Base-by-base conservation (phyloP, 1,140 invertebrate genomes). In the Danaus plexippus region DNA sequence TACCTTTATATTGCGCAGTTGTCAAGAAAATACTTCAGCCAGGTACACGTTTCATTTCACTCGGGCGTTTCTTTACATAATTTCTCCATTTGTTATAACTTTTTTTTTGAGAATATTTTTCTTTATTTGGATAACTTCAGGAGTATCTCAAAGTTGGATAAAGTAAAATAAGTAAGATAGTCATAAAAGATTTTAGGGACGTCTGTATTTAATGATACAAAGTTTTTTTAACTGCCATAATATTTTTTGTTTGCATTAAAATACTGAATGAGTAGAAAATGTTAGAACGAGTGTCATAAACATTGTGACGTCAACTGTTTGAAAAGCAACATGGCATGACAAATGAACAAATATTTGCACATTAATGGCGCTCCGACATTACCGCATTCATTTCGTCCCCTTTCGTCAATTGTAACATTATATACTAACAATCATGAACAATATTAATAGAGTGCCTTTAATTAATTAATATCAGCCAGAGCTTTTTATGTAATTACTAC, bases 311-410 rank as follows among this genome's bases (percentile, higher is more conserved):
- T 56, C 54, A 56, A 32, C 44, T 15, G 12, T 40, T 48, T 12
- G 40, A 55, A 46, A 32, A 32, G 22, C 12, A 15, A 52, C 11
- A 44, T 57, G 51, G 43, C 56, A 43, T 69, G 67, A 74, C 64
- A 64, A 70, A 68, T 70, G 58, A 59, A 64, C 68, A 69, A 77
- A 78, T 76, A 74, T 78, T 74, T 75, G 61, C 58, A 62, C 63
- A 57, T 64, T 76, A 73, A 76, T 78, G 64, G 66, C 67, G 55
- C 22, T 67, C 56, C 54, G 47, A 61, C 56, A 69, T 64, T 59
- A 69, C 41, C 52, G 45, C 53, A 52, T 48, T 56, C 54, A 46
- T 61, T 69, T 57, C 61, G 50, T 65, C 59, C 52, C 60, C 57
- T 51, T 53, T 22, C 11, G 11, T 45, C 40, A 8, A 43, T 44